phyloP scores from a whole-genome alignment of 2,797 vertebrate species.

The Macropodus opercularis region DNA sequence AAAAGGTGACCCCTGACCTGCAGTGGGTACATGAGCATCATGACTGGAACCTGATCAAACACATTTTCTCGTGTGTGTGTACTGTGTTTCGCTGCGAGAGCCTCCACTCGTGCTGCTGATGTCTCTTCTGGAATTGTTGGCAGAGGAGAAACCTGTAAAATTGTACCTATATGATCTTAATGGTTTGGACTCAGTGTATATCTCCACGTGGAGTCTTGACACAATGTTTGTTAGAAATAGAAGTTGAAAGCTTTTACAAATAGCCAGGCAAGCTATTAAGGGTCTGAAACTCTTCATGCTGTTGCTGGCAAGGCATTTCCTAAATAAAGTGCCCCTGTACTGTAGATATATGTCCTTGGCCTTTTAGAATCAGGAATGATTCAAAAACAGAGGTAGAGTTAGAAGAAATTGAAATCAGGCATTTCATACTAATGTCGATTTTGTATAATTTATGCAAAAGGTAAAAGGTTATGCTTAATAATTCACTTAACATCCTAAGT shows the following conservation, averaged over 20 bases:
- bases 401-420: neutral
- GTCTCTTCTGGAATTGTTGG: too few species aligned
- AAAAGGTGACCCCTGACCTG: too few species aligned
- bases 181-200: neutral
- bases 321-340: neutral
- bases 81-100: too few species aligned
- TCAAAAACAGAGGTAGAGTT: conserved; percentile 5
- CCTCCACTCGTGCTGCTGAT: too few species aligned
- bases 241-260: neutral
- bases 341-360: neutral
- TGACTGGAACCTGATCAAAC: too few species aligned
- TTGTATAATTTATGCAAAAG: conserved; percentile 38
- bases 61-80: too few species aligned
- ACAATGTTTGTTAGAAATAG: neutral
- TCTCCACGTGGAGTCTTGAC: neutral
- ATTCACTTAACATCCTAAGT: conserved; percentile 26
- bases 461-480: conserved; percentile 38
- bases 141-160: too few species aligned
- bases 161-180: too few species aligned
- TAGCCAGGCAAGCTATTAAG: neutral
- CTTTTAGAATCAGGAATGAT: neutral
- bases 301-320: neutral
- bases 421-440: conserved; percentile 23
- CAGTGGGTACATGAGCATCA: too few species aligned
- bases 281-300: neutral